phyloP scores from a whole-genome alignment of 1,140 invertebrate species.

The Hydropsyche tenuis region DNA sequence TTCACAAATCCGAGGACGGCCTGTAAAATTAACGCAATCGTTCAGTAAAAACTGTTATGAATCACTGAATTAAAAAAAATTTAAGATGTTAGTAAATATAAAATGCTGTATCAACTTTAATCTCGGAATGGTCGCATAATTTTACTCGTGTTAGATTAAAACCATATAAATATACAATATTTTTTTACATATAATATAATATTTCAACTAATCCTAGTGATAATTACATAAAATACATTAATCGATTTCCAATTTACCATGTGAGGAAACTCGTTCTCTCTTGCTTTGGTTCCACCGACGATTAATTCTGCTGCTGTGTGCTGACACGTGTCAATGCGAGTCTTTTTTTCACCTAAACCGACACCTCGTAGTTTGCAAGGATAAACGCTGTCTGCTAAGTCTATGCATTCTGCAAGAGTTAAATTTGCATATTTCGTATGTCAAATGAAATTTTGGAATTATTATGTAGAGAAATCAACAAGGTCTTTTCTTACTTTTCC shows the following conservation, averaged over 20 bases:
- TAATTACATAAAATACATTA: no score
- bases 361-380: neutral
- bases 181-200: no score
- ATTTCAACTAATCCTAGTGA: no score
- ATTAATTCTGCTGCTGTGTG: neutral
- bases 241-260: neutral
- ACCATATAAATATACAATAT: no score
- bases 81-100: no score
- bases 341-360: neutral
- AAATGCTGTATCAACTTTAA: no score
- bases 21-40: slow-evolving; percentile 17
- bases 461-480: neutral
- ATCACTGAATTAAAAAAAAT: no score
- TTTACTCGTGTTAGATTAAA: no score
- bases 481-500: neutral
- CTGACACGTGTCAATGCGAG: neutral
- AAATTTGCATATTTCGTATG: neutral
- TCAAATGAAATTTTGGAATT: neutral
- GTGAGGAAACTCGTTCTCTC: neutral
- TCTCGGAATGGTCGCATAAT: no score
- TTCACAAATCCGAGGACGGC: neutral
- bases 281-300: neutral
- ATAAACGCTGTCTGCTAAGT: neutral
- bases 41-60: no score
- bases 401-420: neutral